Base-by-base conservation (phyloP, 64 coral and sea anemone genomes). In the Acropora yongei region DNA sequence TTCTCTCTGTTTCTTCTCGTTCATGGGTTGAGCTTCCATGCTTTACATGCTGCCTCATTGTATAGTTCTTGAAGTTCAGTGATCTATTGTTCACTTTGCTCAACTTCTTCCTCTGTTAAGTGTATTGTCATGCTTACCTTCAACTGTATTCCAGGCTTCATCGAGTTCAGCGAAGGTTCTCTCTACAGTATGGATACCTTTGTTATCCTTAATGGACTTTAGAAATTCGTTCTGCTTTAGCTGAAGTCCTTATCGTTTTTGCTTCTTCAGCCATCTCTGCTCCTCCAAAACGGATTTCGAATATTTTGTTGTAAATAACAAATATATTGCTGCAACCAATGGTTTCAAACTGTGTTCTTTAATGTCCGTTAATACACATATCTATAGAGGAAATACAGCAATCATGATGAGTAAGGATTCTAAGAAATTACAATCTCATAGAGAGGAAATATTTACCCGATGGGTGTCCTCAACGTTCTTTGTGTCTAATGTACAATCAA, bases 61-160 rank as follows among this genome's bases (percentile, higher is more conserved):
- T 76, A 95, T 12, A 92, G 20, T 58, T 84, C 58, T 91, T 95
- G 94, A 12, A 95, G 72, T 83, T 91, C 71, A 2, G 18, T 66
- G n/a, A 95, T 95, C 84, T 89, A 91, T 68, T 2, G 43, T 55
- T 88, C 89, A 61, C 63, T 74, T 41, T 72, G 43, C 89, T 92
- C 90, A 44, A 92, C 69, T 58, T 96, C 90, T 86, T 96, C 90
- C 8, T 96, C 84, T 53, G 57, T 83, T 47, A 96, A 63, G 72
- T 89, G 74, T 72, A 89, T 82, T 42, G 17, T 92, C 89, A 57
- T 89, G 85, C 79, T 96, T 96, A 82, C 55, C 74, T 77, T 96
- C 89, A 78, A 96, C 71, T 39, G 61, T 48, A 57, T 91, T 95
- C 89, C 93, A 95, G 18, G 93, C 89, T 88, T 91, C 84, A 11